Base-by-base conservation (phyloP, 2,797 vertebrate species). In the Coregonus suidteri region DNA sequence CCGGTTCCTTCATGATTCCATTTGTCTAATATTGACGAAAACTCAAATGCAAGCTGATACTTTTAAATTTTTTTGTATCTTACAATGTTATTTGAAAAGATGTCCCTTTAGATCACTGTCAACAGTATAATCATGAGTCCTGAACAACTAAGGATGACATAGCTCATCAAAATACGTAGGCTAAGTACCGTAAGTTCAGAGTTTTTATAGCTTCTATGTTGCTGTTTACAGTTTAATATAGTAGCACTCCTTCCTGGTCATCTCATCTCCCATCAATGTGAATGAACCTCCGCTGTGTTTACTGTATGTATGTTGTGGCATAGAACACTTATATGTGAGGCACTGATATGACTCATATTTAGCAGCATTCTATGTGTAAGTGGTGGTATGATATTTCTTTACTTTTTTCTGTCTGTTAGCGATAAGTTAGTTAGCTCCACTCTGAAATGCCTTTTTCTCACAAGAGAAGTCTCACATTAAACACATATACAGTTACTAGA, bases 361-460 rank as follows among this genome's bases (percentile, higher is more conserved):
- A 6, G 34, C 79, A 70, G 56, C 72, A 77, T 87, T 68, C 65
- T 68, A 51, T 84, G 73, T 35, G 18, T 16, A 59, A 59, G 53
- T 75, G 25, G 77, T 76, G 51, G 1, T 71, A 56, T 78, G 59
- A 25, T 30, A 64, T 64, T 30, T 11, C 59, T 62, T 62, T 9
- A 71, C 64, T 86, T 41, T 56, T 73, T 31, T 83, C 84, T 82
- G 62, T 83, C 84, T 82, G 62, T 77, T 69, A 80, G 79, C 79
- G 83, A 82, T 83, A 82, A 88, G 76, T 81, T 78, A 89, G 76
- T 81, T 78, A 89, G 76, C 82, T 77, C 88, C 88, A 91, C 86
- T 87, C 80, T 34, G 85, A 90, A 91, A 81, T 85, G 89, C 90
- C 89, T 91, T 90, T 85, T 82, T 87, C 82, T 85, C 84, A 87